A percentile compares a stretch with the other conserved stretches of the same genome.
Conservation (phyloP, 2,888 invertebrate genomes). For the Prionchulus punctatus region DNA sequence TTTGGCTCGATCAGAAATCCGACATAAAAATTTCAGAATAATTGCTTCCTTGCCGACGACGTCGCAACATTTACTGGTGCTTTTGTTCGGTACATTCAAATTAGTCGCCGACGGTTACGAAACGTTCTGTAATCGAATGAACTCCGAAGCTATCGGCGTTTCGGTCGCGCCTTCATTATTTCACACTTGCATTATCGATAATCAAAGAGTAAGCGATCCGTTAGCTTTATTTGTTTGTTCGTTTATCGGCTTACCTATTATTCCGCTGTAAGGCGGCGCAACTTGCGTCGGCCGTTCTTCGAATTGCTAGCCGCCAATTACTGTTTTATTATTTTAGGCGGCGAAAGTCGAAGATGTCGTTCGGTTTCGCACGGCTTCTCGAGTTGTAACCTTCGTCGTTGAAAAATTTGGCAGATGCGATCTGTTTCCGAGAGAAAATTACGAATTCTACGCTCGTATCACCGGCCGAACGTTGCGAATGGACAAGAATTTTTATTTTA, state of each 20-base stretch:
- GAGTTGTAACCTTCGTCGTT: slow-evolving; percentile 88
- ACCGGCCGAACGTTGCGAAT: slow-evolving; percentile 78
- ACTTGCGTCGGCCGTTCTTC: not conserved
- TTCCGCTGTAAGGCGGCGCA: no score
- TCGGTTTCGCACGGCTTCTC: slow-evolving; percentile 73
- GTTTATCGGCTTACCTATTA: no score
- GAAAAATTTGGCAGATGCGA: slow-evolving; percentile 90
- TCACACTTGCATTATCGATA: slow-evolving; percentile 84
- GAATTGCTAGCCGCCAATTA: not conserved
- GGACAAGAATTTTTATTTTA: slow-evolving; percentile 87
- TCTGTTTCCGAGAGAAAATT: slow-evolving; percentile 80
- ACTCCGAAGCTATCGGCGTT: slow-evolving; percentile 80
- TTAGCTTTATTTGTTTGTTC: no score
- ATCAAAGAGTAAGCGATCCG: slow-evolving; percentile 42
- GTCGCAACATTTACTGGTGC: slow-evolving; percentile 77
- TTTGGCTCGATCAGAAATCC: not conserved
- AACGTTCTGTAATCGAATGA: slow-evolving; percentile 76
- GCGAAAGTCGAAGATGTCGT: slow-evolving; percentile 89
- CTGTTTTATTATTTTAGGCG: slow-evolving; percentile 40
- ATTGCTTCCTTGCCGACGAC: slow-evolving; percentile 63
- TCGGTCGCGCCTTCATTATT: slow-evolving; percentile 90
- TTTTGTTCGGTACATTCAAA: slow-evolving; percentile 89
- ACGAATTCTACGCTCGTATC: slow-evolving; percentile 84
- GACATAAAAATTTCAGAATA: slow-evolving; percentile 45
- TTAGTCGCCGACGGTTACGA: slow-evolving; percentile 82